Conservation (phyloP, 2,113 vertebrate genomes). For the Chaetops frenatus region DNA sequence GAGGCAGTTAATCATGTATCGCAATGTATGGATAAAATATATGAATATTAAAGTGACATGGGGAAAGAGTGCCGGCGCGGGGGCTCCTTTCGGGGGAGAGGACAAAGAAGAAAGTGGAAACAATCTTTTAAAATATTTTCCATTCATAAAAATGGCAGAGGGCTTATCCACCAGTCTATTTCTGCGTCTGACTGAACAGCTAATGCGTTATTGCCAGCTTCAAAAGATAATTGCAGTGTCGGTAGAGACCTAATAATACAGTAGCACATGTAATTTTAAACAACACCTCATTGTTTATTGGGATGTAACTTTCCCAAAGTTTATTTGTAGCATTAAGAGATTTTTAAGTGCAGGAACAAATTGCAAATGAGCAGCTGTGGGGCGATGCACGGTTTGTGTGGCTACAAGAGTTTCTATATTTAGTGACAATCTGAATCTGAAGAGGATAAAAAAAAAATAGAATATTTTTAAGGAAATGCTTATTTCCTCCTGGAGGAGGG, state of each 20-base stretch:
- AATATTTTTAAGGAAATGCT: conserved; percentile 50
- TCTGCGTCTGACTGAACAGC: conserved; percentile 31
- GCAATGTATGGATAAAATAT: conserved; percentile 13
- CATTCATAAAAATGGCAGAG: conserved; percentile 55
- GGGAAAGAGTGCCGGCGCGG: background rate
- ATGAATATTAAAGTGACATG: conserved; percentile 15
- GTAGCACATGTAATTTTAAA: conserved; percentile 65
- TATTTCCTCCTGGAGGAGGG: conserved; percentile 28
- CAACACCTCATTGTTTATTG: conserved; percentile 64
- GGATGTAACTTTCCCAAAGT: conserved; percentile 67
- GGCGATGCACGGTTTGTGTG: background rate
- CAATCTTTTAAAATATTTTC: conserved; percentile 49
- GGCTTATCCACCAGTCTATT: conserved; percentile 26
- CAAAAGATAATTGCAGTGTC: conserved; percentile 61
- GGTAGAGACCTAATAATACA: conserved; percentile 56
- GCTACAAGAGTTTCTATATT: conserved; percentile 36
- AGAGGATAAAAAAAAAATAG: background rate
- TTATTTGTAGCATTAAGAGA: conserved; percentile 60
- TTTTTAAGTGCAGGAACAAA: conserved; percentile 48
- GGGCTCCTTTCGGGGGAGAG: background rate
- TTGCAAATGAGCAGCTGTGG: conserved; percentile 53
- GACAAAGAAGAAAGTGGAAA: conserved; percentile 21
- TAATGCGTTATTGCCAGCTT: conserved; percentile 53
- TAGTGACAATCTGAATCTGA: conserved; percentile 22
- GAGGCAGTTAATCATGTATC: background rate